Evolutionary conservation across 2,797 vertebrate genomes (phyloP), one percentile per base, ranked within the genome.

Genomic region (Melanotaenia trifasciata): DNA sequence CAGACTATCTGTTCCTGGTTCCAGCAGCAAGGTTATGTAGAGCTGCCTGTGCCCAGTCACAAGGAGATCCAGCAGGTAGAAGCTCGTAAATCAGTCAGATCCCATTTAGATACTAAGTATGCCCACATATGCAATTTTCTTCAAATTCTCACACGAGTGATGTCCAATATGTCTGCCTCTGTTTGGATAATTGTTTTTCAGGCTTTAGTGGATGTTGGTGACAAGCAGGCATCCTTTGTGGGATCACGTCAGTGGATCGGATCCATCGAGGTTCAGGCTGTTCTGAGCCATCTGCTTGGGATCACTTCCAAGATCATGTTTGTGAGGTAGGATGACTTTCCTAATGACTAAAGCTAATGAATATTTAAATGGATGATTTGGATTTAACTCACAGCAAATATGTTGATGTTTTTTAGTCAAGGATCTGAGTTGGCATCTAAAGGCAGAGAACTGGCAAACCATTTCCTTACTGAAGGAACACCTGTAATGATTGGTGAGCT

Each of bases 1-100:
- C 98, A 99, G 90, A 99, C 97, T 1, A 94, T 99, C 93, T 98
- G 96, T 86, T 99, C 98, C 47, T 99, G 98, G 98, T 98, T 98
- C 93, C 95, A 58, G 87, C 96, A 97, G 72, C 98, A 99, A 71
- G 98, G 96, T 33, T 98, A 97, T 18, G 70, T 91, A 0, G 96
- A 97, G 18, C 87, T 36, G 2, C 1, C 90, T 12, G 88, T 98
- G 64, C 98, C 97, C 26, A 96, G 96, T 63, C 98, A 99, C 89
- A 96, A 83, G 74, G 95, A 98, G 76, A 99, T 99, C 69, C 98
- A 99, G 60, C 96, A 98, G 96, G 98, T 96, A 14, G 5, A 18
- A 22, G 26, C 5, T 7, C 43, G 6, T 32, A 13, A 16, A 47
- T 64, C 12, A 28, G 56, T 67, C 10, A 9, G 3, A 62, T 36